Evolutionary conservation across 2,888 invertebrate species (phyloP).

Genomic region (Strigamia crassipes): DNA sequence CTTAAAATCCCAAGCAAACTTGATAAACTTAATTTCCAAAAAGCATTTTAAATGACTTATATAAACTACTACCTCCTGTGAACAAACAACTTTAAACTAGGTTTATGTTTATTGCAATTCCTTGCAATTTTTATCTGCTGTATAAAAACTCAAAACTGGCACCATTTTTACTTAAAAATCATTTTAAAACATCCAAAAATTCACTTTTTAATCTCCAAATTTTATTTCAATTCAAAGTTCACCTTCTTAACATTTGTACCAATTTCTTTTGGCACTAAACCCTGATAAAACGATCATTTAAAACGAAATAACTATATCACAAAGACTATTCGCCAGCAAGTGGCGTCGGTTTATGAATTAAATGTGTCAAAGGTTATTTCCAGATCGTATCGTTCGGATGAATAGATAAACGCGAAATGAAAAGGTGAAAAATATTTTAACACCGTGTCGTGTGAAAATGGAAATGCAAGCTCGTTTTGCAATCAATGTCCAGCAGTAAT

Average conservation of each 20-base stretch:
- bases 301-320: neutral
- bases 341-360: slow-evolving; percentile 24
- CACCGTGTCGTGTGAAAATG: slow-evolving; percentile 3
- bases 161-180: neutral
- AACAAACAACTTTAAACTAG: neutral
- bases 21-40: neutral
- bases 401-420: neutral
- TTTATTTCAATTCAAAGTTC: neutral
- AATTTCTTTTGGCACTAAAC: neutral
- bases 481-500: neutral
- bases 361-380: neutral
- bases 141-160: neutral
- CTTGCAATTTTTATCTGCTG: neutral
- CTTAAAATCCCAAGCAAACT: neutral
- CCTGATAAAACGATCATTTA: neutral
- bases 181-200: neutral
- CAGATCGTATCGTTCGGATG: neutral
- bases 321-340: neutral
- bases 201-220: neutral
- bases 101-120: neutral
- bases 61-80: neutral
- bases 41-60: neutral
- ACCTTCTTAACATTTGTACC: neutral
- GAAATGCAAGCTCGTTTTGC: neutral
- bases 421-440: neutral